Conservation (phyloP, 1,140 invertebrate genomes). For the Yoshiicerus persimilis region DNA sequence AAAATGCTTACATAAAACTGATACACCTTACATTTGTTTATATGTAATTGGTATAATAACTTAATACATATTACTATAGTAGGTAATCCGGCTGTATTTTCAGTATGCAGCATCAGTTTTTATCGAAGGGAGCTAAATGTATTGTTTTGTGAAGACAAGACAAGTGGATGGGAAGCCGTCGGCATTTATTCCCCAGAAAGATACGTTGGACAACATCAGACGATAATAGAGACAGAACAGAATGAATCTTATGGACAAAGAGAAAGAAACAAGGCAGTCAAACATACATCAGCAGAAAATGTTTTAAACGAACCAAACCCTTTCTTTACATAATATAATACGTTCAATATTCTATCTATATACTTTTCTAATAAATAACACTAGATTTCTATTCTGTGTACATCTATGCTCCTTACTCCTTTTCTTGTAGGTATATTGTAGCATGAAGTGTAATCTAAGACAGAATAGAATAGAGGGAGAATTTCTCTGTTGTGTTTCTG, state of each 20-base stretch:
- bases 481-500: not conserved
- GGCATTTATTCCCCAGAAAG: constrained; percentile 11
- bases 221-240: constrained; percentile 27
- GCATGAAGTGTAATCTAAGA: not conserved
- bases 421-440: not conserved
- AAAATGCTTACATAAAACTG: not conserved
- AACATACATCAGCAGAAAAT: not conserved
- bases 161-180: constrained; percentile 14
- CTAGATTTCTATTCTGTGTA: not conserved
- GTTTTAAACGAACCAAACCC: not conserved
- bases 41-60: not conserved
- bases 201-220: constrained; percentile 27
- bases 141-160: not conserved
- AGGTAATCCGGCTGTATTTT: not conserved
- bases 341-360: not conserved
- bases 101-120: not conserved
- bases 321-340: not conserved
- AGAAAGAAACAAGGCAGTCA: not conserved
- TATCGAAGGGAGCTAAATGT: not conserved
- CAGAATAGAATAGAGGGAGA: too few species aligned
- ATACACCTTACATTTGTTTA: not conserved
- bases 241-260: not conserved
- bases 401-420: too few species aligned
- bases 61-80: not conserved
- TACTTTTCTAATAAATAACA: not conserved